Base-by-base conservation (phyloP, 2,113 vertebrate species). In the Ctenodactylus gundi region DNA sequence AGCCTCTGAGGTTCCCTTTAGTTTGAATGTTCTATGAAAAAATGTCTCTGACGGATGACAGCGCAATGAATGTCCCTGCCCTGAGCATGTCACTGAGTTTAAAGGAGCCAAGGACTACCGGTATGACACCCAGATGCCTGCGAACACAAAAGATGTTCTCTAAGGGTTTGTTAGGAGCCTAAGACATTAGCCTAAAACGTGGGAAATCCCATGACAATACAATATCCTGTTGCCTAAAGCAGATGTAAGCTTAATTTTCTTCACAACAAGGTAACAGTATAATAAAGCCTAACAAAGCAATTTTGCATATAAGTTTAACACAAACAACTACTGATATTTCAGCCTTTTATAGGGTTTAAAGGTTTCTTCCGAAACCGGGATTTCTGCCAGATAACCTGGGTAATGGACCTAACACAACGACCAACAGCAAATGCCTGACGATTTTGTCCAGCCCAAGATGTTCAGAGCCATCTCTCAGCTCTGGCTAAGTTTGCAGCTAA, bases 201-300 rank as follows among this genome's bases (percentile, higher is more conserved):
- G 84, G 83, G 82, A 91, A 94, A 95, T 70, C 49, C 70, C 49
- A 34, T 72, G 82, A 92, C 81, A 90, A 90, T 14, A 10, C 57
- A n/a, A 64, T 86, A 88, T 65, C 53, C 84, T 90, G 90, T 81
- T 85, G 93, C 55, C 29, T 55, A 49, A 96, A 96, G 81, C 81
- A 94, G 90, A 96, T 77, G 58, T 93, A 93, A 96, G 81, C 72
- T 96, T 94, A 84, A 96, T 96, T 95, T 95, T 94, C 88, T 91
- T 96, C 84, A 81, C 70, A 87, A 75, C 60, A 92, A 96, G 84
- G 91, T 86, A 89, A 96, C 60, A 94, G 86, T 80, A 84, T 80
- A 94, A 86, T 67, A 96, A 93, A 82, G 58, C 72, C 49, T 81
- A 93, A 93, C 41, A 96, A 93, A 89, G 80, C 62, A 82, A 55